Base-by-base conservation (phyloP, 2,113 vertebrate species). In the Festucalex cinctus region DNA sequence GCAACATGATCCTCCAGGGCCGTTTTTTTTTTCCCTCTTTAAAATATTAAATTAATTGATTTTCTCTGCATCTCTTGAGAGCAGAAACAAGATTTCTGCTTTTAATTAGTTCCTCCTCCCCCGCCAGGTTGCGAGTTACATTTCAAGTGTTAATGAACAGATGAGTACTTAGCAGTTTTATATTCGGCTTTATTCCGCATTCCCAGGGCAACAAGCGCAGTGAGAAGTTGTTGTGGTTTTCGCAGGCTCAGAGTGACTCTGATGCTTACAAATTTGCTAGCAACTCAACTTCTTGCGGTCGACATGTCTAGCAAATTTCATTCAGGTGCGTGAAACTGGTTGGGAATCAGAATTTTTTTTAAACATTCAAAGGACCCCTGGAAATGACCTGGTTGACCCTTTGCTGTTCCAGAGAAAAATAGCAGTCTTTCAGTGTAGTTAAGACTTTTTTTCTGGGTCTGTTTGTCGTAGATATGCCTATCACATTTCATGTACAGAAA, bases 71-170 rank as follows among this genome's bases (percentile, higher is more conserved):
- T 71, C 72, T 69, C 60, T 26, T 16, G 61, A 65, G 70, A 65
- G 37, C 14, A 63, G 5, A 9, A 66, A 61, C 54, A 70, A 14
- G 49, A 73, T 77, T 68, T 71, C 35, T 65, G 26, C 69, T 63
- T 66, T 73, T 77, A 75, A 79, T 79, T 79, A 75, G 69, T 54
- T 58, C n/a, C 35, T 68, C 49, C 53, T 13, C 17, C 19, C 16
- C n/a, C 68, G 4, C 37, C 22, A 44, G 16, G 65, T 44, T 58
- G 24, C 24, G 59, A 77, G 64, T 44, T 69, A 69, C 69, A 66
- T 22, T 70, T 22, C 63, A 61, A 20, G 46, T 64, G 72, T 78
- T 80, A 73, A 75, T 68, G 61, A 80, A 59, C 53, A 65, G 54
- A 73, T 58, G 39, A 73, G 63, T 49, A 46, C 14, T 2, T 69